Base-by-base conservation (phyloP, 2,797 vertebrate species). In the Eulemur mongoz region DNA sequence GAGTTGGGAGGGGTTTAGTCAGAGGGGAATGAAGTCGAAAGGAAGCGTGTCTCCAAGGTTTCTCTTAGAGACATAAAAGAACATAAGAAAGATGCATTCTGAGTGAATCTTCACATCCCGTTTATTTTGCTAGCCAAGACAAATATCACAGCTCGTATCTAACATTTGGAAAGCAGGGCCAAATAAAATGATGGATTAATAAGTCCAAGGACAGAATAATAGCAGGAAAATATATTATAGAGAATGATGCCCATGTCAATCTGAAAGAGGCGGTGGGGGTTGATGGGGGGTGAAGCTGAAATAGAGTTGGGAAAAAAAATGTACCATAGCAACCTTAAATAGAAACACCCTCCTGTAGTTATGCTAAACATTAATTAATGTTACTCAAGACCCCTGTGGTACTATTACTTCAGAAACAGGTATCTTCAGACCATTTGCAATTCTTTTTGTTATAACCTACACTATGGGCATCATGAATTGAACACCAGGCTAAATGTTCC, bases 141-240 rank as follows among this genome's bases (percentile, higher is more conserved):
- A 98, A 98, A 98, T 95, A 98, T 90, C 96, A 97, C 80, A 89
- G 81, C 59, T 97, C 89, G 14, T 54, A 97, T 87, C 94, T 96
- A 97, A 97, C 79, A 95, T 97, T 94, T 98, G 95, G 98, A 98
- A 98, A 92, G 35, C 82, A 59, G 94, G 40, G 14, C 50, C 89
- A 98, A 95, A 98, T 85, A 96, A 98, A 98, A 97, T 80, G 82
- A 98, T 91, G 45, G 82, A 96, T 97, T 97, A 97, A 87, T 97
- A 98, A 97, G 35, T 38, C 87, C 95, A 96, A 80, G 82, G 95
- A 97, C 88, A 96, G 48, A 97, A 95, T 5, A 98, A 89, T 88
- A 97, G 94, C 97, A 57, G 96, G 69, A 94, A 98, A 96, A 73
- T 86, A 48, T 93, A 94, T 97, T 92, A 92, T 38, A 93, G 82